These are phyloP conservation scores for Lithosia quadra DNA, from an alignment of 2,888 invertebrate genomes.

Conservation along the genomic window DNA sequence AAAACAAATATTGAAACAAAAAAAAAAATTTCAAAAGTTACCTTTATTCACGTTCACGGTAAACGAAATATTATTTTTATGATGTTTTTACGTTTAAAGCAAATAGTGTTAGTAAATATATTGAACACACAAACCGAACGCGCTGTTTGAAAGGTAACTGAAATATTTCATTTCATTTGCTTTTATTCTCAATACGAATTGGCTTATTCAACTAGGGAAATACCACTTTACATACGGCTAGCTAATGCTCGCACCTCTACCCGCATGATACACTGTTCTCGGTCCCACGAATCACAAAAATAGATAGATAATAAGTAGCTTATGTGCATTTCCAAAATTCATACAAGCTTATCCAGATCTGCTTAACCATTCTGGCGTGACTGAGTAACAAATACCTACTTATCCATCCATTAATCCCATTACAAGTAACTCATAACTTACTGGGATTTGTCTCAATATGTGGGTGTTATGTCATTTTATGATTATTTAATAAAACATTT, in stretches of 20 bases:
- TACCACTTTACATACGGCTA: neutral
- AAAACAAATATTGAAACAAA: conserved; percentile 2
- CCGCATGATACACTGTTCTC: neutral
- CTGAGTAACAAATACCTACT: no score
- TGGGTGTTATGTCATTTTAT: no score
- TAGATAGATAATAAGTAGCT: no score
- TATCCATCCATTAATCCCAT: no score
- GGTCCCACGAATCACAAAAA: neutral
- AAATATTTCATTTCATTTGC: neutral
- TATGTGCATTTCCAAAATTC: no score
- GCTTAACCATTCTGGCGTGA: no score
- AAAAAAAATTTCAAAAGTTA: neutral
- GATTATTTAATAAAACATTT: no score
- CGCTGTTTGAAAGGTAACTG: neutral
- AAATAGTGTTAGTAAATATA: neutral
- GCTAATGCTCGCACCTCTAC: neutral
- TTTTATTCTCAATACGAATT: neutral
- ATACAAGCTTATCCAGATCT: no score
- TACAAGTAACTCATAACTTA: no score
- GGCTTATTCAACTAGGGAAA: neutral
- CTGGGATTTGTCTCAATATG: no score
- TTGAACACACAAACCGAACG: neutral
- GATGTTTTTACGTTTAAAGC: neutral
- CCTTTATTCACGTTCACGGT: neutral
- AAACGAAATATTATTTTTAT: neutral